phyloP scores from a whole-genome alignment of 2,113 vertebrate genomes.

The Hoplias malabaricus region DNA sequence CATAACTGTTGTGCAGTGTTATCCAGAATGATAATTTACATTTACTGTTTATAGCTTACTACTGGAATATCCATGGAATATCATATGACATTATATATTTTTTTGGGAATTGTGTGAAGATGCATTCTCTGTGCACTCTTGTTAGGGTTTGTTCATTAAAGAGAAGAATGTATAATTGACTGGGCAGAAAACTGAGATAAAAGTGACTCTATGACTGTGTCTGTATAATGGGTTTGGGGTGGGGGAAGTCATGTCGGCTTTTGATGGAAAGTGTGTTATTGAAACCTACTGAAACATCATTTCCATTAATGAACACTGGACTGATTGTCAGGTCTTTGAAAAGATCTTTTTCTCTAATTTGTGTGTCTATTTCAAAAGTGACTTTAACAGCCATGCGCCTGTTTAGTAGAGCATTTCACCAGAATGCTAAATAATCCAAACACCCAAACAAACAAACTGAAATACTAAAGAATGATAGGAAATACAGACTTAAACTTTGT shows the following conservation, averaged over 20 bases:
- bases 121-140: not conserved
- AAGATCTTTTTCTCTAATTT: not conserved
- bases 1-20: no score
- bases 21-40: no score
- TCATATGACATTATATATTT: not conserved
- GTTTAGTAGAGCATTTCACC: no score
- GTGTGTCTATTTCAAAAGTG: not conserved
- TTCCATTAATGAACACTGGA: not conserved
- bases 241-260: not conserved
- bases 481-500: not conserved
- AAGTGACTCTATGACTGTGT: not conserved
- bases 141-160: not conserved
- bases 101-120: not conserved
- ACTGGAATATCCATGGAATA: no score
- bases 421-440: no score
- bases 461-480: not conserved
- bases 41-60: no score
- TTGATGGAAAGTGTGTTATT: not conserved
- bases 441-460: not conserved
- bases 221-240: not conserved
- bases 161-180: not conserved
- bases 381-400: no score
- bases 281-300: not conserved
- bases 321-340: not conserved
- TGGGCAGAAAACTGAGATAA: not conserved